Conservation (phyloP, 2,888 invertebrate species). For the Calephelis perditalis region DNA sequence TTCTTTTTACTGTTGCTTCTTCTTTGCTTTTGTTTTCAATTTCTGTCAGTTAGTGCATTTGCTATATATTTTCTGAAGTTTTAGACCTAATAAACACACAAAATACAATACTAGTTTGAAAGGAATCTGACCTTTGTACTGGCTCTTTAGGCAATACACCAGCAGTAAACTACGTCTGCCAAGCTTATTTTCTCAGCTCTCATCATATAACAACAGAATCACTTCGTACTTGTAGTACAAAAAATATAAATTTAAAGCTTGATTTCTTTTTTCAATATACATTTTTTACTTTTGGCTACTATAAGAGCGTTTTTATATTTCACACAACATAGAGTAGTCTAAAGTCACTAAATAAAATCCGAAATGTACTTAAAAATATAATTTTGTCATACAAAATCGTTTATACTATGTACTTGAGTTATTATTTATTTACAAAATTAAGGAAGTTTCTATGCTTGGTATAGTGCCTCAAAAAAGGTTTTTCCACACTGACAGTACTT, state of each 20-base stretch:
- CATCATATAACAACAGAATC: conserved; percentile 9
- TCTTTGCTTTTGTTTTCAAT: too few relatives aligned
- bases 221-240: conserved; percentile 6
- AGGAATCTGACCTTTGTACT: too few relatives aligned
- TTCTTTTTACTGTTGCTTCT: too few relatives aligned
- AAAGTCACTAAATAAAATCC: not conserved
- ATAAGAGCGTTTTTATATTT: too few relatives aligned
- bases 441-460: not conserved
- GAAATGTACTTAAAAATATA: not conserved
- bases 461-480: not conserved
- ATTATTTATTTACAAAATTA: conserved; percentile 3
- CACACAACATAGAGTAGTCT: not conserved
- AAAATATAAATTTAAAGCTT: conserved; percentile 9
- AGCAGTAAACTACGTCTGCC: not conserved
- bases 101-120: too few relatives aligned
- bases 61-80: too few relatives aligned
- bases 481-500: not conserved
- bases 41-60: too few relatives aligned
- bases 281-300: too few relatives aligned
- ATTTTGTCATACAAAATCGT: conserved; percentile 6
- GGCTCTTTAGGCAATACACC: too few relatives aligned
- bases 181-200: not conserved
- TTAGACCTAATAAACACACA: too few relatives aligned
- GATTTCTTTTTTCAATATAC: conserved; percentile 6
- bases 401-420: not conserved